phyloP scores from a whole-genome alignment of 2,888 invertebrate genomes.

The Pocota personata region DNA sequence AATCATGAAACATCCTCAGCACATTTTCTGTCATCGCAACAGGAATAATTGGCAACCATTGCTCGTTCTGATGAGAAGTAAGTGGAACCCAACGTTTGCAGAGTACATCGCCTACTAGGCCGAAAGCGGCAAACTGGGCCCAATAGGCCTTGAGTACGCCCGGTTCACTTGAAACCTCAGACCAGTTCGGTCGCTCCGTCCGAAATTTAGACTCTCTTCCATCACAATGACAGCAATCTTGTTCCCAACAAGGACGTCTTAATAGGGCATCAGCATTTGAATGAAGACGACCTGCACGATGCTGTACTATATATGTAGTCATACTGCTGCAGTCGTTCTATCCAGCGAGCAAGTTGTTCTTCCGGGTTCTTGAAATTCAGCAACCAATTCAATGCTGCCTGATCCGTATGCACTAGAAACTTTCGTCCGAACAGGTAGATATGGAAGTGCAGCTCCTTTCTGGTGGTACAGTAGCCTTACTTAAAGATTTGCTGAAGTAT shows the following conservation, averaged over 20 bases:
- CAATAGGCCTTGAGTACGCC: not conserved
- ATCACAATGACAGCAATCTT: not conserved
- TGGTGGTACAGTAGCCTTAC: not conserved
- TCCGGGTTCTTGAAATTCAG: not conserved
- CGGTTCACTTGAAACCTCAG: not conserved
- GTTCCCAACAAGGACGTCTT: not conserved
- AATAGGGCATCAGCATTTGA: not conserved
- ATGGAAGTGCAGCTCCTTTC: not conserved
- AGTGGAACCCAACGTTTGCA: no score
- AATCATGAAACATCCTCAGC: no score
- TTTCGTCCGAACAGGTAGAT: not conserved
- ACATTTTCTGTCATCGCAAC: no score
- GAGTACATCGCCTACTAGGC: not conserved
- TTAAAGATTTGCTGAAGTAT: not conserved
- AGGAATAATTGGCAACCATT: no score
- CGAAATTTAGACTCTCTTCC: not conserved
- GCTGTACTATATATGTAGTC: not conserved
- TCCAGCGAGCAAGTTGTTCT: not conserved
- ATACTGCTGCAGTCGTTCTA: not conserved
- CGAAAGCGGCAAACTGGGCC: not conserved
- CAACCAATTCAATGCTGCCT: no score
- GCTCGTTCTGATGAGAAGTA: no score
- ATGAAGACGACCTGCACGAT: not conserved
- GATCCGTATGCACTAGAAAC: not conserved
- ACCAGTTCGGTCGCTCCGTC: not conserved